Conservation (phyloP, 1,140 invertebrate genomes). For the Temnothorax curvispinosus region DNA sequence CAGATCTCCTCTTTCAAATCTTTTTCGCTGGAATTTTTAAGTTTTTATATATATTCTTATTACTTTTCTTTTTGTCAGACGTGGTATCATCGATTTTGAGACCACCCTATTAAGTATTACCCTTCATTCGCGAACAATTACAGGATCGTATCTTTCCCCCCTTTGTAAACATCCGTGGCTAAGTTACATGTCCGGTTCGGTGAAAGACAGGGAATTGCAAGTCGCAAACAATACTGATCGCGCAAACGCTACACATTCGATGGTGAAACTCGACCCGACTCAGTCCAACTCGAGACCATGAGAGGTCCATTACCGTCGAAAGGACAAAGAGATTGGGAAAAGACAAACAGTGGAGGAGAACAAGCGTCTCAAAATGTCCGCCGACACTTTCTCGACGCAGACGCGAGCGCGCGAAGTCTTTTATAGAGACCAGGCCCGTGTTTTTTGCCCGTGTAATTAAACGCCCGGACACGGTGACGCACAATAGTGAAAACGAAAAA, state of each 20-base stretch:
- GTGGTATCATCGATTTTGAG: neutral
- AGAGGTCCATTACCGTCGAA: constrained; percentile 49
- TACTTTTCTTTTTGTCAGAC: neutral
- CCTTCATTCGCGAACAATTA: constrained; percentile 11
- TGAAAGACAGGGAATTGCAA: constrained; percentile 15
- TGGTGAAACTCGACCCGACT: neutral
- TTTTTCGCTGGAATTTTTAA: neutral
- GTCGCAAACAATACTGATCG: constrained; percentile 43
- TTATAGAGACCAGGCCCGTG: constrained; percentile 9
- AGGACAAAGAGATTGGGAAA: constrained; percentile 47
- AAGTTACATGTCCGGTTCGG: constrained; percentile 41
- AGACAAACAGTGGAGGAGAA: constrained; percentile 44
- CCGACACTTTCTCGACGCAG: constrained; percentile 30
- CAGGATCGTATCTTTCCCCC: neutral
- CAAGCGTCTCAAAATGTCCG: constrained; percentile 48
- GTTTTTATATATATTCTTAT: neutral
- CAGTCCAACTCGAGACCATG: neutral
- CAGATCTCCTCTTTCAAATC: neutral
- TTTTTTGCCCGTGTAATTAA: constrained; percentile 69
- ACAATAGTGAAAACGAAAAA: constrained; percentile 64
- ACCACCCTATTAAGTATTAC: neutral
- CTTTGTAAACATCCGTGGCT: constrained; percentile 16
- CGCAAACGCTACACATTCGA: constrained; percentile 2
- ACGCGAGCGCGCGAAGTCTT: neutral
- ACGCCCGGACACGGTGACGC: constrained; percentile 13